Conservation (phyloP, 1,140 invertebrate species). For the Apis cerana region DNA sequence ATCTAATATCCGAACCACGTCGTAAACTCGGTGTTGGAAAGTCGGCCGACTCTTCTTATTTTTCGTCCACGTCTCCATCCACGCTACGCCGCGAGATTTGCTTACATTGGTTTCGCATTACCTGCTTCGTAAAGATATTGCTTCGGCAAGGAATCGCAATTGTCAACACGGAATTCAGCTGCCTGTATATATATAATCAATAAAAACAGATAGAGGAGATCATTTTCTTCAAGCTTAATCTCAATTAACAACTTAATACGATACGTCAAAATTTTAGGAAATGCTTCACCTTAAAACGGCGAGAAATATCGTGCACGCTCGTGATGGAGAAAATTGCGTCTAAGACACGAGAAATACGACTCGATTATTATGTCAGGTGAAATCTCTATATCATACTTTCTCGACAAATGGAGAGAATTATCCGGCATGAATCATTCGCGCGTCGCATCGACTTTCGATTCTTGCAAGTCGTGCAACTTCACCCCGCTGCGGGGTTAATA, state of each 20-base stretch:
- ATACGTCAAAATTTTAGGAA: neutral
- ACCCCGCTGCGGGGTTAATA: neutral
- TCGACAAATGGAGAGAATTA: conserved; percentile 12
- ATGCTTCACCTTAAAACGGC: neutral
- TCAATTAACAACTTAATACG: neutral
- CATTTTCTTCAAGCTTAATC: neutral
- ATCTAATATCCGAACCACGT: conserved; percentile 20
- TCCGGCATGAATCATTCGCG: conserved; percentile 13
- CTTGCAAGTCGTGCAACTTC: neutral
- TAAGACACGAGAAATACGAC: neutral
- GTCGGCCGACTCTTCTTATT: conserved; percentile 25
- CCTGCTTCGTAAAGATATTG: conserved; percentile 2
- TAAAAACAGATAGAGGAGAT: neutral
- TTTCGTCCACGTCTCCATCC: conserved; percentile 7
- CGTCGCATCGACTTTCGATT: conserved; percentile 38
- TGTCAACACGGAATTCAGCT: neutral
- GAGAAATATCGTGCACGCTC: neutral
- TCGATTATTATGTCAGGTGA: neutral
- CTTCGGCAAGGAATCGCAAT: conserved; percentile 12
- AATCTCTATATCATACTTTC: conserved; percentile 28
- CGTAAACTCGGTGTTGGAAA: conserved; percentile 14
- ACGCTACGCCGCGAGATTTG: conserved; percentile 23
- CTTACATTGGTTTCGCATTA: conserved; percentile 52
- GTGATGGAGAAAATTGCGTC: neutral
- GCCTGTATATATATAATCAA: neutral